A percentile compares a stretch with the other conserved stretches of the same genome.
Evolutionary conservation across 2,888 invertebrate species (phyloP).

Genomic region (Cephalotes varians): DNA sequence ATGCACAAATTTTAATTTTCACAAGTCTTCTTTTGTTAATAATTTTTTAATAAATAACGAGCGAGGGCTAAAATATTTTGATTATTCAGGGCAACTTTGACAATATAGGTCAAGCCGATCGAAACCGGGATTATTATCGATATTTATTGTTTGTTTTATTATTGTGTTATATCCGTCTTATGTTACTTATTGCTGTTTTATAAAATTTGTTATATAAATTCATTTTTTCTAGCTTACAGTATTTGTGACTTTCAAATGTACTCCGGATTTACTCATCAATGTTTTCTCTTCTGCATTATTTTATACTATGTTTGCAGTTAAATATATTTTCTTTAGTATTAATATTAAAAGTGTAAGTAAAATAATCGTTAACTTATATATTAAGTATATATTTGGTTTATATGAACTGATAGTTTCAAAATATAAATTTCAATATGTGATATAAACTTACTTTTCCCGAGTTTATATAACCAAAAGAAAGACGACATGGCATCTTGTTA

Average conservation of each 20-base stretch:
- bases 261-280: background rate
- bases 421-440: background rate
- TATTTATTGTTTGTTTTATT: too few species aligned
- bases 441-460: background rate
- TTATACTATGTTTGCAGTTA: background rate
- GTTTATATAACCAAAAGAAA: background rate
- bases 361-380: background rate
- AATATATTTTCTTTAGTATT: background rate
- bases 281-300: background rate
- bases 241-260: slow-evolving; percentile 3
- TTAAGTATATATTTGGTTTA: background rate
- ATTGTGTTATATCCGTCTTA: too few species aligned
- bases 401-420: background rate
- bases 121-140: too few species aligned
- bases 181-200: too few species aligned
- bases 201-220: too few species aligned
- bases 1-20: too few species aligned
- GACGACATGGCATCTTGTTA: background rate
- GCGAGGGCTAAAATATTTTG: too few species aligned
- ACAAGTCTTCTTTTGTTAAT: too few species aligned
- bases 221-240: background rate
- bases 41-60: too few species aligned
- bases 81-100: too few species aligned
- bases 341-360: background rate
- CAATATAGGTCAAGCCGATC: too few species aligned